Evolutionary conservation across 1,140 invertebrate genomes (phyloP).

Genomic region (Zaprionus lachaisei): DNA sequence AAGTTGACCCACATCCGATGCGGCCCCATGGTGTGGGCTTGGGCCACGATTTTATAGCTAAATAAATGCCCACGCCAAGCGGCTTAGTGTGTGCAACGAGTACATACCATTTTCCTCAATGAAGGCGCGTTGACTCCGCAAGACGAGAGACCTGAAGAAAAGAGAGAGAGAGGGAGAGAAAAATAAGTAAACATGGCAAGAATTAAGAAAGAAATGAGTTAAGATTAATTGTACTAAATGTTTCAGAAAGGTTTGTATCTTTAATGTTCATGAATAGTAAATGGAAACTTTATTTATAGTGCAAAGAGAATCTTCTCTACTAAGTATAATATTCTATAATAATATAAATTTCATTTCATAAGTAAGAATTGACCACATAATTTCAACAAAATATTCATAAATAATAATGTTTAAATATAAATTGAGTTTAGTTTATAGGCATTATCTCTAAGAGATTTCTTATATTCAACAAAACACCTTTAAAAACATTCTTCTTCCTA

Average conservation of each 20-base stretch:
- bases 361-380: too few relatives aligned
- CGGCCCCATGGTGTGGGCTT: slow-evolving; percentile 60
- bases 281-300: neutral
- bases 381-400: too few relatives aligned
- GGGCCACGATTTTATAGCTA: slow-evolving; percentile 61
- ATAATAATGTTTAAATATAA: too few relatives aligned
- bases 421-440: too few relatives aligned
- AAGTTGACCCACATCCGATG: slow-evolving; percentile 74
- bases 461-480: too few relatives aligned
- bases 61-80: slow-evolving; percentile 56
- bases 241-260: rapidly evolving
- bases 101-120: slow-evolving; percentile 83
- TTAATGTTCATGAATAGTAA: neutral
- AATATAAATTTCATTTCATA: too few relatives aligned
- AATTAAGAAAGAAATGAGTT: neutral
- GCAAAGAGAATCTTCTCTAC: too few relatives aligned
- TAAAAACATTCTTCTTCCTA: too few relatives aligned
- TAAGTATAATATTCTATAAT: too few relatives aligned
- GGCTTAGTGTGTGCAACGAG: neutral
- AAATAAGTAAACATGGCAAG: slow-evolving; percentile 42
- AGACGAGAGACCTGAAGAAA: slow-evolving; percentile 77
- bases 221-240: neutral
- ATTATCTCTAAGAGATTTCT: neutral
- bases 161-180: slow-evolving; percentile 17
- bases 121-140: slow-evolving; percentile 83